A percentile compares a stretch with the other conserved stretches of the same genome.
Conservation (phyloP, 92 coral and sea anemone genomes). For the Isaurus tuberculatus region DNA sequence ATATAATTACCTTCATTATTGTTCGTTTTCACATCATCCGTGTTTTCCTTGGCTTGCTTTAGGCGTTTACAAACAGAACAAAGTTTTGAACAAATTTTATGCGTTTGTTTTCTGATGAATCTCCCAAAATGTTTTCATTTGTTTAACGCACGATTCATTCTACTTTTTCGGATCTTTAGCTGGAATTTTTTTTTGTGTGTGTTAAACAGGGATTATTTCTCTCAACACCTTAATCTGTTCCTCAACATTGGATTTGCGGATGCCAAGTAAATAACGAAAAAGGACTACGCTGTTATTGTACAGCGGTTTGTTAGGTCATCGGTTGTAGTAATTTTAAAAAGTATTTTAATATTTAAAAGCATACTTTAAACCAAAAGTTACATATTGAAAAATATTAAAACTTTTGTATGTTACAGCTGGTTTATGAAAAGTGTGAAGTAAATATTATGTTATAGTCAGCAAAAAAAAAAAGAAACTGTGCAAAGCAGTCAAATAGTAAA, state of each 20-base stretch:
- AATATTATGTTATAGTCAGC: too few relatives aligned
- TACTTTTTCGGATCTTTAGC: background rate
- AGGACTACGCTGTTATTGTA: background rate
- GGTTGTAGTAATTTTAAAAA: background rate
- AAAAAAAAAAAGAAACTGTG: too few relatives aligned
- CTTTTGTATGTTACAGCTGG: too few relatives aligned
- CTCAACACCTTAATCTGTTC: background rate
- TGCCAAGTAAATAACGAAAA: background rate
- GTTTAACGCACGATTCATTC: background rate
- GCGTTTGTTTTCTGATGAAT: background rate
- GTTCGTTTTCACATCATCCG: background rate
- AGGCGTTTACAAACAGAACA: constrained; percentile 6
- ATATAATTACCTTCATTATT: background rate
- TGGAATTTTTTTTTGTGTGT: background rate
- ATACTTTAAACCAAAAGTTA: background rate
- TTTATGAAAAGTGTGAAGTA: too few relatives aligned
- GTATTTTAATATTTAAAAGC: background rate
- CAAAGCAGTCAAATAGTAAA: too few relatives aligned
- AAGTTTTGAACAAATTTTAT: constrained; percentile 24
- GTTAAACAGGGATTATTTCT: too few relatives aligned
- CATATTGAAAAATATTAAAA: too few relatives aligned
- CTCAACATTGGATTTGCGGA: background rate
- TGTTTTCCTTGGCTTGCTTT: background rate
- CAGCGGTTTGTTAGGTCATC: constrained; percentile 15
- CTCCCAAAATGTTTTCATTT: background rate